Evolutionary conservation across 2,113 vertebrate genomes (phyloP), one percentile per base, ranked within the genome.

Genomic region (Periophthalmodon schlosseri): DNA sequence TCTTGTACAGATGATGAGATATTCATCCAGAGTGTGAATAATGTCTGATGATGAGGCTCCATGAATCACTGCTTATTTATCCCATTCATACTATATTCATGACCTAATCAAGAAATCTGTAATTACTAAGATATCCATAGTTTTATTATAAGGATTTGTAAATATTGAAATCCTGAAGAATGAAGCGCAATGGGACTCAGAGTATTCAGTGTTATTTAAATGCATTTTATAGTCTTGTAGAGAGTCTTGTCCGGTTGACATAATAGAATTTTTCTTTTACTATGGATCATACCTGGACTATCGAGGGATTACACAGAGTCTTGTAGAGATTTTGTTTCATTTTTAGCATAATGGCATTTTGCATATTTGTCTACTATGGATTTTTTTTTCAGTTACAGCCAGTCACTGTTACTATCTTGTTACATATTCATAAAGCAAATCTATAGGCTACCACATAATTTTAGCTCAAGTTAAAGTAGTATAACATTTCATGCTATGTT

Each of bases 21-120:
- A 74, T 70, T 56, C 57, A 79, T 33, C 71, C 15, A 65, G 39
- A 13, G 58, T 56, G 46, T 81, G 60, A 90, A 81, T 58, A 76
- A 64, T 5, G 15, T 68, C 52, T 60, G 72, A 88, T 61, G 34
- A 72, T 63, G 68, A 72, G 63, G 39, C 21, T 49, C 21, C 58
- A 81, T 73, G 75, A 57, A 72, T 74, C 60, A 69, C 68, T 76
- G 77, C 80, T 61, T 69, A 47, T 77, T 28, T 60, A 74, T 78
- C 72, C 68, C 18, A 67, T 84, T 79, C 78, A 71, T 81, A 49
- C 52, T 46, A 52, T 52, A 68, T 73, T 78, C 58, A 74, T 15
- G 68, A 70, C 64, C 13, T 36, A 54, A 70, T 76, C 60, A 70
- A 61, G 50, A 71, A 5, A 36, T 70, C 39, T 73, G 65, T 81